Evolutionary conservation across 2,888 invertebrate species (phyloP), one percentile per base, ranked within the genome.

Genomic region (Agrenia bidenticulata): DNA sequence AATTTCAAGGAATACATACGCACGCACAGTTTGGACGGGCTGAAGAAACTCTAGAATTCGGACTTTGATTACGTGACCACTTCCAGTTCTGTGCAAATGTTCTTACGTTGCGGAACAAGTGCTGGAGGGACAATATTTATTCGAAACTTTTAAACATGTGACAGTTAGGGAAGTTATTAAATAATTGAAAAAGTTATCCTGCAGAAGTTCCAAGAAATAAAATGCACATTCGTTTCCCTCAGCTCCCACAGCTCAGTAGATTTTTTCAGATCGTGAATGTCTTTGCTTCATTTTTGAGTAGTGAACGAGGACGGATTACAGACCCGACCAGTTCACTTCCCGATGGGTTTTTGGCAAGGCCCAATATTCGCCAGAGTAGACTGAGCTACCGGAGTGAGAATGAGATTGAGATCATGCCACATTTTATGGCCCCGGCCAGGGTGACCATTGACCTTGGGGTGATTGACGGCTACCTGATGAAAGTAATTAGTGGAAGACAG

Each of bases 201-300:
- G n/a, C n/a, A n/a, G n/a, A n/a, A n/a, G n/a, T n/a, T n/a, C n/a
- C n/a, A n/a, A n/a, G n/a, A n/a, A n/a, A n/a, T n/a, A n/a, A n/a
- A n/a, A n/a, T n/a, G n/a, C n/a, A n/a, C n/a, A n/a, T n/a, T n/a
- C 4, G 11, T 32, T 32, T 32, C 11, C 32, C 32, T 11, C 32
- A 4, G 32, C 4, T 32, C 32, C 32, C 32, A 32, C 45, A 45
- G 45, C n/a, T 45, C 9, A 45, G n/a, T 15, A 55, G 66, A 64
- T 19, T 69, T 32, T 58, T 69, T n/a, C 69, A 69, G 41, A 69
- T 69, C 66, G 45, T 69, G 7, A 69, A 64, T 59, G 64, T 69
- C 55, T 69, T 66, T 42, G 63, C 61, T 58, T 64, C 49, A 27
- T 57, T 69, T 39, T 41, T 66, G n/a, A 63, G 53, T 15, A 27